Conservation (phyloP, 1,140 invertebrate species). For the Drosophila carrolli region DNA sequence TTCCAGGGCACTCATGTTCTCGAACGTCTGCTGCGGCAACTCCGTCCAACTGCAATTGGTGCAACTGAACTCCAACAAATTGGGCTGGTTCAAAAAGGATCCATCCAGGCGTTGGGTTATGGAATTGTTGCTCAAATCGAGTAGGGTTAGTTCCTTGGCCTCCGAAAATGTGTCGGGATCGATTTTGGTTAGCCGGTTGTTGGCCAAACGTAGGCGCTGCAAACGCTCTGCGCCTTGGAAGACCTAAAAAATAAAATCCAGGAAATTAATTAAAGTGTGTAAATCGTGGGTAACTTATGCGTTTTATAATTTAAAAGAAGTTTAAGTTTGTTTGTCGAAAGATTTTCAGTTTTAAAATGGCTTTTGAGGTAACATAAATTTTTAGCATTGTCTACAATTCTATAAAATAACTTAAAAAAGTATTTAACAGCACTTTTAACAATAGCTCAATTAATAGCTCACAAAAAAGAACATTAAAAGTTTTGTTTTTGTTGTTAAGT, state of each 20-base stretch:
- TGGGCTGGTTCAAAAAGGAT: constrained; percentile 76
- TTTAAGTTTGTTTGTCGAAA: no score
- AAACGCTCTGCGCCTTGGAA: constrained; percentile 61
- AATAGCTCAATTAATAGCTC: no score
- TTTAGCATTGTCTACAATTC: no score
- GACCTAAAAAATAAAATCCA: constrained; percentile 39
- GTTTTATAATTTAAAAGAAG: no score
- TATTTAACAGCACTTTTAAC: no score
- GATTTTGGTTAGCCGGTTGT: constrained; percentile 86
- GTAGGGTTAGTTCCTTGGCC: constrained; percentile 84
- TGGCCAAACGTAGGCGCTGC: constrained; percentile 84
- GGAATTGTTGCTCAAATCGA: constrained; percentile 86
- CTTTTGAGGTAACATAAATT: no score
- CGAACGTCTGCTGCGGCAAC: constrained; percentile 81
- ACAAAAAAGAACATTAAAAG: no score
- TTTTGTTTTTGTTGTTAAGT: no score
- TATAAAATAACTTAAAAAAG: no score
- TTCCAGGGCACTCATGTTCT: constrained; percentile 84
- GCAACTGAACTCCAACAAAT: constrained; percentile 68
- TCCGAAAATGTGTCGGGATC: constrained; percentile 85
- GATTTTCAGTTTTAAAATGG: no score
- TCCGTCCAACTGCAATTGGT: constrained; percentile 76
- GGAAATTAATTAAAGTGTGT: no score
- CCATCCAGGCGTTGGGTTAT: constrained; percentile 83
- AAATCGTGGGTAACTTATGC: no score